These are phyloP conservation scores for Triops longicaudatus DNA, from an alignment of 1,140 invertebrate species.

Conservation along the genomic window DNA sequence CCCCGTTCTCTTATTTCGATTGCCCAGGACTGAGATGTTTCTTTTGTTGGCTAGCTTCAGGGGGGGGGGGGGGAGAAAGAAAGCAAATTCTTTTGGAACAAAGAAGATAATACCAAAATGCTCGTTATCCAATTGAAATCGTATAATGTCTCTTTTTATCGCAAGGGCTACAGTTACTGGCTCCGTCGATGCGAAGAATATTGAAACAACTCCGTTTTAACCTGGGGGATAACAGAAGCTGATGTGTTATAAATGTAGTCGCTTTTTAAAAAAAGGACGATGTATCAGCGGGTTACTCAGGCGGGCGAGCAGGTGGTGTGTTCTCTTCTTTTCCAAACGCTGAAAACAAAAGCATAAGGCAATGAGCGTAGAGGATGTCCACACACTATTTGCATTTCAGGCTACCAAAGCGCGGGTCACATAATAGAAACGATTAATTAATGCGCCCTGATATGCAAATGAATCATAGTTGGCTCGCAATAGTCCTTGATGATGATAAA, in stretches of 20 bases:
- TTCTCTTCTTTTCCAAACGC: not conserved
- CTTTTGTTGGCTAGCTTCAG: not conserved
- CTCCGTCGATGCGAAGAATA: not conserved
- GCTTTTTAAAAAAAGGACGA: not conserved
- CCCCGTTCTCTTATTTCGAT: not conserved
- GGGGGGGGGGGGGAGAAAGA: not conserved
- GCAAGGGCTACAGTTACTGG: not conserved
- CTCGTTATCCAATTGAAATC: not conserved
- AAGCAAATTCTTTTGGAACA: not conserved
- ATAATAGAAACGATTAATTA: conserved; percentile 8
- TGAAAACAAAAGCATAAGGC: not conserved
- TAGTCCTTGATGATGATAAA: conserved; percentile 3
- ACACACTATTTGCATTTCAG: not conserved
- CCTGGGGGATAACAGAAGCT: not conserved
- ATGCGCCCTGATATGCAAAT: not conserved
- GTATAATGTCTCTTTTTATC: not conserved
- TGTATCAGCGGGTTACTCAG: conserved; percentile 4
- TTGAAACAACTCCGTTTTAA: not conserved
- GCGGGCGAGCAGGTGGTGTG: conserved; percentile 13
- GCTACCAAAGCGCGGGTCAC: not conserved
- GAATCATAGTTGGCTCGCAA: not conserved
- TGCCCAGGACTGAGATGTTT: not conserved
- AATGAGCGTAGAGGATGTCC: not conserved
- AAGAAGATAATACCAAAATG: not conserved
- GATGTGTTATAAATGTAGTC: not conserved